Percentiles rank a stretch among this genome's conserved stretches.
phyloP scores from a whole-genome alignment of 2,113 vertebrate genomes.

The Pluvianellus socialis region DNA sequence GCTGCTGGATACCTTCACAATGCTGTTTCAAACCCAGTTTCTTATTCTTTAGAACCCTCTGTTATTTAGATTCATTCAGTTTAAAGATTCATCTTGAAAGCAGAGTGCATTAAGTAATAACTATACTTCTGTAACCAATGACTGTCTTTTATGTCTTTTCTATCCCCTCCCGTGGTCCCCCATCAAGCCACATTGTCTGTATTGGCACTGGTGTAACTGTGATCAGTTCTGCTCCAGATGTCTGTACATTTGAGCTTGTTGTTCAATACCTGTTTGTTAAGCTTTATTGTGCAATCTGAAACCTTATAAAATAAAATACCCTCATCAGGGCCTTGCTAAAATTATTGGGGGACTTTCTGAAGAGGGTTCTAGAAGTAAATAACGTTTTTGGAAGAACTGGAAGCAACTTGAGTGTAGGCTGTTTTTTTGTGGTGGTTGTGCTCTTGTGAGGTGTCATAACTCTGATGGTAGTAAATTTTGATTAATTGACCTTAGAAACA shows the following conservation, averaged over 20 bases:
- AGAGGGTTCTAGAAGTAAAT: neutral
- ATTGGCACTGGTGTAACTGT: neutral
- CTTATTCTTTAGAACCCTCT: slow-evolving; percentile 66
- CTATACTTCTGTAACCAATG: slow-evolving; percentile 11
- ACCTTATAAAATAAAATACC: neutral
- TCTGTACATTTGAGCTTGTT: slow-evolving; percentile 11
- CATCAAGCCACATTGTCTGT: neutral
- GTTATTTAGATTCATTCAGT: slow-evolving; percentile 64
- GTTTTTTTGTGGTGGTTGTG: neutral
- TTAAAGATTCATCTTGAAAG: slow-evolving; percentile 64
- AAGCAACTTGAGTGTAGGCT: neutral
- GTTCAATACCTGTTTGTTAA: slow-evolving; percentile 10
- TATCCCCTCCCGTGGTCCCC: neutral
- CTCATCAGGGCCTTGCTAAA: neutral
- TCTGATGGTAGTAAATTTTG: neutral
- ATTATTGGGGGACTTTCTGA: neutral
- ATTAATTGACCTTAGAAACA: neutral
- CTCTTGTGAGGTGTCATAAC: neutral
- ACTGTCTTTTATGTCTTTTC: slow-evolving; percentile 4
- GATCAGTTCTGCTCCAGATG: neutral
- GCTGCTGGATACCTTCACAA: slow-evolving; percentile 49
- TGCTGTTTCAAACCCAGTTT: slow-evolving; percentile 64
- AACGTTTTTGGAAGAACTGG: neutral
- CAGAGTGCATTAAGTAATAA: slow-evolving; percentile 52
- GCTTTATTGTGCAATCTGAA: neutral